These are phyloP conservation scores for Pteromalus puparum DNA, from an alignment of 1,140 invertebrate species.

Conservation along the genomic window DNA sequence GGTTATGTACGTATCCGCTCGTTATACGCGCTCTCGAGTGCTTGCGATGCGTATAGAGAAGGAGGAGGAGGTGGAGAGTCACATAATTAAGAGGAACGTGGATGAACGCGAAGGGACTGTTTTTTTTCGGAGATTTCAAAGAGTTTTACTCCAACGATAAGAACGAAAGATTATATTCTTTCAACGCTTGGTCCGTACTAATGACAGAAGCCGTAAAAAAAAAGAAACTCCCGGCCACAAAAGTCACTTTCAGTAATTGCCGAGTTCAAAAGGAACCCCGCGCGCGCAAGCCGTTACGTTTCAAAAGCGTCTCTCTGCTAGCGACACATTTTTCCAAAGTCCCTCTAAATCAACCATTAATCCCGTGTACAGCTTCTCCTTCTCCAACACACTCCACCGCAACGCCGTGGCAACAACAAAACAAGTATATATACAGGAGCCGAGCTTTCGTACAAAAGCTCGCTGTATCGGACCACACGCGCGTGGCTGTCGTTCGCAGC, in stretches of 20 bases:
- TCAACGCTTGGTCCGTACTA: background rate
- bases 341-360: background rate
- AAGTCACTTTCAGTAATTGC: background rate
- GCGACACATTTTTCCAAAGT: background rate
- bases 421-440: background rate
- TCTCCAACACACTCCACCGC: background rate
- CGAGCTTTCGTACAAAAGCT: background rate
- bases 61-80: too few species aligned
- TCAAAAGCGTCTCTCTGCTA: background rate
- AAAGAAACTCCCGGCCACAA: background rate
- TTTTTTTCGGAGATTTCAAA: too few species aligned
- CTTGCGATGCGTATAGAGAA: background rate
- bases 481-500: background rate
- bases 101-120: too few species aligned
- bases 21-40: constrained; percentile 3
- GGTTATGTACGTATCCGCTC: background rate
- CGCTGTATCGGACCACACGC: background rate
- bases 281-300: background rate
- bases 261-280: background rate
- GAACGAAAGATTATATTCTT: too few species aligned
- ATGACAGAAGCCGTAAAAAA: background rate
- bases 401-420: background rate
- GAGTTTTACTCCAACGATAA: too few species aligned
- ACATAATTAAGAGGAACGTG: background rate
- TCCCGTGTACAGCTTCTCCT: background rate